A percentile compares a stretch with the other conserved stretches of the same genome.
phyloP scores from a whole-genome alignment of 2,888 invertebrate species.

The Penaeus monodon region DNA sequence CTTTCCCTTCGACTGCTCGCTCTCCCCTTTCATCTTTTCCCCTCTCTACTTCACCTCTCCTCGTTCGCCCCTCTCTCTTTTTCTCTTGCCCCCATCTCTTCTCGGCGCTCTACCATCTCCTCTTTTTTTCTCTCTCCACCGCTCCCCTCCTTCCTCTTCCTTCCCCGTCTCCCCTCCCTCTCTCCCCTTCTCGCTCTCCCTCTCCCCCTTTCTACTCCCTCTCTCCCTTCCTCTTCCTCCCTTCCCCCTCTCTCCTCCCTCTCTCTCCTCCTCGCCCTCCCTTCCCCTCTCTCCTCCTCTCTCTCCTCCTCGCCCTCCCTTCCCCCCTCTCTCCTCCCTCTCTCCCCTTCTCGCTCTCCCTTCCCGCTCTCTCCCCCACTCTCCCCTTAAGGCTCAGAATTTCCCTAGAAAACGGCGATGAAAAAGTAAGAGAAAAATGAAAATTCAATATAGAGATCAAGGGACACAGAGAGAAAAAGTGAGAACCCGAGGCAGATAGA shows the following conservation, averaged over 20 bases:
- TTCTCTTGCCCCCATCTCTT: conserved; percentile 19
- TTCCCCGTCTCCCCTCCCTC: neutral
- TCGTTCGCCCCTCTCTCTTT: conserved; percentile 30
- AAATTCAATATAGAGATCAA: too few relatives aligned
- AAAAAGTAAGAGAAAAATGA: too few relatives aligned
- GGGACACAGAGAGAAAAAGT: too few relatives aligned
- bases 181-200: neutral
- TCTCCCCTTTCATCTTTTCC: conserved; percentile 5
- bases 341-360: neutral
- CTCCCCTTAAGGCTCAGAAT: neutral
- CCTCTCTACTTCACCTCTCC: conserved; percentile 22
- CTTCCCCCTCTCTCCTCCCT: neutral
- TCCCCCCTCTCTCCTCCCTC: neutral
- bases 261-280: neutral
- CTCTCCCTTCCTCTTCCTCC: neutral
- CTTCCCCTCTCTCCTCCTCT: too few relatives aligned
- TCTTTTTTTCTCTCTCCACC: neutral
- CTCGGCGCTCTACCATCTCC: neutral
- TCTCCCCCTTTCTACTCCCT: neutral
- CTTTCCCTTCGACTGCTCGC: neutral
- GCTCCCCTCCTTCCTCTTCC: neutral
- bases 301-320: neutral
- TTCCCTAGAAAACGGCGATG: too few relatives aligned
- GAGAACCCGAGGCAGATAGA: too few relatives aligned
- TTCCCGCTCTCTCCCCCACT: neutral